Base-by-base conservation (phyloP, 2,888 invertebrate genomes). In the Chironomus riparius region DNA sequence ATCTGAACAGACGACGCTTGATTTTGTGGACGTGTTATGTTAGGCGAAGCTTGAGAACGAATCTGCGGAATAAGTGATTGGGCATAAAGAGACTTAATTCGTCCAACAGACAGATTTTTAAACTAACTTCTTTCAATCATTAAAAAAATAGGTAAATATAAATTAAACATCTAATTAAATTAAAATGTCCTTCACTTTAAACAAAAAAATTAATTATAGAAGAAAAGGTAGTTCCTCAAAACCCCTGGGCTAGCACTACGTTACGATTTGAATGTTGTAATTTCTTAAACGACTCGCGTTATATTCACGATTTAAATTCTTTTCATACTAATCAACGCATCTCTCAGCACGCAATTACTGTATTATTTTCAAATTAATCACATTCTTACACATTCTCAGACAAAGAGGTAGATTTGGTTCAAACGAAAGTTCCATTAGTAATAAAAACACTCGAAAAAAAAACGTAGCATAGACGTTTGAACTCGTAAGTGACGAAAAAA, bases 1-100 rank as follows among this genome's bases (percentile, higher is more conserved):
- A 71, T 62, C 78, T 84, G 84, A 76, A 83, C 83, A 68, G 83
- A 15, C 12, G 75, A 24, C n/a, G 75, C 18, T 48, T 70, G 18
- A 38, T n/a, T 70, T 70, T 70, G 81, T 3, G 83, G 77, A 24
- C 80, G 82, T 78, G 80, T 82, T 15, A 77, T 56, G 65, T 56
- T 56, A 47, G 76, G 48, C 47, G 77, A 76, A 12, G 69, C 48
- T 21, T 77, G 74, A 13, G 78, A 72, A 71, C 78, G 82, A 76
- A 84, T 83, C 79, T 84, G 68, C 47, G 83, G 77, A 83, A 50
- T 28, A 68, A 12, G 28, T n/a, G 47, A 28, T 15, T 70, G 12
- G 22, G 28, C 50, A 70, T 18, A 56, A 62, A 70, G 68, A 22
- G 21, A 75, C 10, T 28, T 38, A 10, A 1, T 38, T 38, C 10